phyloP scores from a whole-genome alignment of 2,797 vertebrate genomes.

The Mus spretus region DNA sequence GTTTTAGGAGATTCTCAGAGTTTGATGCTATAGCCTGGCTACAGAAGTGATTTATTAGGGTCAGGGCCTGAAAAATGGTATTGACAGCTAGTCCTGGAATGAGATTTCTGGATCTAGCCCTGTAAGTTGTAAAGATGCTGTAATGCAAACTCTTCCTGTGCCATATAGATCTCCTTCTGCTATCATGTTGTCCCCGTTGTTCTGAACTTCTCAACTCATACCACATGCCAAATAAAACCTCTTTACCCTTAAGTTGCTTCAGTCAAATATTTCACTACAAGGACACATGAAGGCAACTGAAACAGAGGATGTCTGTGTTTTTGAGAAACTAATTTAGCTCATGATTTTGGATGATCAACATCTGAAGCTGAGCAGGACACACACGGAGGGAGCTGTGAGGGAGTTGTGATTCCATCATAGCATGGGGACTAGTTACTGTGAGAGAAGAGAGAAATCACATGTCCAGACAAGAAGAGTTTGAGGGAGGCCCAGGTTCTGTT shows the following conservation, averaged over 20 bases:
- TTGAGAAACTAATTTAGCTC: neutral
- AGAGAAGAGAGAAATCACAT: neutral
- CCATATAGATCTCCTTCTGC: no score
- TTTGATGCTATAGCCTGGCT: neutral
- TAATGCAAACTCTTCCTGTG: neutral
- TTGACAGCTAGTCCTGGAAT: neutral
- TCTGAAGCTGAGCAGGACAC: neutral
- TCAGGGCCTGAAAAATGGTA: neutral
- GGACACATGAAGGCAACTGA: neutral
- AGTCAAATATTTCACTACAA: neutral
- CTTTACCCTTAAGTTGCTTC: neutral
- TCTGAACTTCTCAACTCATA: neutral
- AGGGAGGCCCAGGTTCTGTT: fast-evolving
- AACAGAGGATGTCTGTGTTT: neutral
- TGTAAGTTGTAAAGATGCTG: neutral
- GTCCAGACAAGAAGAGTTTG: neutral
- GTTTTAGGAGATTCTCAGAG: neutral
- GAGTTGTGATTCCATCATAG: no score
- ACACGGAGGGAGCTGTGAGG: neutral
- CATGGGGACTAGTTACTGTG: no score
- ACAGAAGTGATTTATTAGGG: neutral
- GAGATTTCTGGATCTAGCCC: neutral
- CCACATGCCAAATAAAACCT: neutral
- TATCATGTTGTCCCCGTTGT: neutral
- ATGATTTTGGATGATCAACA: neutral